Base-by-base conservation (phyloP, 2,888 invertebrate genomes). In the Gerris lacustris region DNA sequence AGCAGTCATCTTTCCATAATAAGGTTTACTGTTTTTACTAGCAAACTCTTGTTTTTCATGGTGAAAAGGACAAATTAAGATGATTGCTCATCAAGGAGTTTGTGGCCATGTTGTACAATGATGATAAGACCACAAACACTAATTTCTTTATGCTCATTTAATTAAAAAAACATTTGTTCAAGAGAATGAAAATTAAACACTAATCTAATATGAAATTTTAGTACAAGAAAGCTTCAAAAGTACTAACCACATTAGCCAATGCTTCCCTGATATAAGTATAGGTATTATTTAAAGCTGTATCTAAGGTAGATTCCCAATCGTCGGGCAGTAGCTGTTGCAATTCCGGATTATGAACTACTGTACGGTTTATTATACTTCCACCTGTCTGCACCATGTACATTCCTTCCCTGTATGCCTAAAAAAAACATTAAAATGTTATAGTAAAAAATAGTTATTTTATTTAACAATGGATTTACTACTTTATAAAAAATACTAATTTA, bases 211-310 rank as follows among this genome's bases (percentile, higher is more conserved):
- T 31, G 31, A 31, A 31, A 31, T 31, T 31, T 31, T 31, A 31
- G 31, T 31, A 31, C 1, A 31, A 31, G 31, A 31, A 31, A 31
- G 31, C 31, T 31, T 31, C 31, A 31, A 31, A 31, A 31, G 1
- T 69, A 79, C 83, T 82, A 79, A 94, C 92, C 79, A 90, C 88
- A 76, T 91, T 90, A 31, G 92, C 91, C 77, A 96, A 92, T 77
- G 92, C 94, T 79, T 93, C 90, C 75, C 96, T 85, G 1, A 96
- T 96, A 80, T 96, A 95, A 44, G 90, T 86, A 79, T 96, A 96
- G 0, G 94, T 95, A 81, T 96, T 94, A 77, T 94, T 93, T 11
- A 96, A 85, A 74, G 95, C 88, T 18, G 93, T 92, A 80, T 95
- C 94, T 64, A 96, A 85, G 71, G 94, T 90, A 68, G 90, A 88